These are phyloP conservation scores for Eupleurogrammus muticus DNA, from an alignment of 2,797 vertebrate genomes.

Conservation along the genomic window DNA sequence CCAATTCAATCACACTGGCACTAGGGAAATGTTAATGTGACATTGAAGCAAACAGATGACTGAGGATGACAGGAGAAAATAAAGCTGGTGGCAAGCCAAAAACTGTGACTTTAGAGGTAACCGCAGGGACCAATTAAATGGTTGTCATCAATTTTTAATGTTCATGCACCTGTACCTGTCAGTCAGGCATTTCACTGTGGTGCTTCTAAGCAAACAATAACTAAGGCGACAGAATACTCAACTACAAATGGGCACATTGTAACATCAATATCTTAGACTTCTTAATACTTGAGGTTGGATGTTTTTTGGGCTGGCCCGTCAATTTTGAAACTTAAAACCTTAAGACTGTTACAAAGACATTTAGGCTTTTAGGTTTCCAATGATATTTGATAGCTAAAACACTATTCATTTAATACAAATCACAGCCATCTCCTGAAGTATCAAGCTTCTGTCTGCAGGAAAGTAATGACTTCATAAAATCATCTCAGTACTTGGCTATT, in stretches of 20 bases:
- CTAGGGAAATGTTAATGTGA: constrained; percentile 62
- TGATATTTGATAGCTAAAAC: not conserved
- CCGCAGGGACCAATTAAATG: constrained; percentile 72
- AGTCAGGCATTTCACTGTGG: constrained; percentile 47
- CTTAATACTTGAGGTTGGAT: constrained; percentile 32
- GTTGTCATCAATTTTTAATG: constrained; percentile 62
- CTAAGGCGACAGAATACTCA: constrained; percentile 7
- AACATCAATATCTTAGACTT: constrained; percentile 27
- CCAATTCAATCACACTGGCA: constrained; percentile 60
- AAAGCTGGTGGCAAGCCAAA: constrained; percentile 60
- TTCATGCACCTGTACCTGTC: constrained; percentile 55
- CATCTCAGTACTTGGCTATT: not conserved
- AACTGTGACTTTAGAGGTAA: constrained; percentile 50
- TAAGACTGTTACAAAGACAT: constrained; percentile 4
- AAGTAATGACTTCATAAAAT: not conserved
- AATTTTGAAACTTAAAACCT: constrained; percentile 13
- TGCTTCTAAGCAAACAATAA: constrained; percentile 51
- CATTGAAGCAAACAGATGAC: constrained; percentile 60
- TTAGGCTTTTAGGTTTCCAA: not conserved
- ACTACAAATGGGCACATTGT: constrained; percentile 26
- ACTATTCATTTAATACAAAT: not conserved
- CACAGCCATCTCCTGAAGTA: not conserved
- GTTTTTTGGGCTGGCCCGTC: constrained; percentile 2
- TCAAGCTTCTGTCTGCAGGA: not conserved
- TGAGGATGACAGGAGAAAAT: constrained; percentile 54